These are phyloP conservation scores for Lindbergichthys nudifrons DNA, from an alignment of 2,797 vertebrate species.

Conservation along the genomic window DNA sequence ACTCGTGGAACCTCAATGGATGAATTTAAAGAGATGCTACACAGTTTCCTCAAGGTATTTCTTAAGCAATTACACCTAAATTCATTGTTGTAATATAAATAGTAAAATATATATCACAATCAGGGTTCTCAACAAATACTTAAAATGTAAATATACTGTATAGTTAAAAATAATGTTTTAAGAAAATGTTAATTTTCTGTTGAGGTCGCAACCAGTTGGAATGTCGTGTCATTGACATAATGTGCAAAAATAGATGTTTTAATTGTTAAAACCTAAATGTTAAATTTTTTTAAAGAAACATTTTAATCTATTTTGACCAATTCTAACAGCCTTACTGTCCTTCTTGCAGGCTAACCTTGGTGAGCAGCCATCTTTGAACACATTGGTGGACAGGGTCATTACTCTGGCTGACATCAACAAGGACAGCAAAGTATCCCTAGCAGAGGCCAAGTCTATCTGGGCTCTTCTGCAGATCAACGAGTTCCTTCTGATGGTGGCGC, in stretches of 20 bases:
- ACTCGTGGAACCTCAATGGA: constrained; percentile 96
- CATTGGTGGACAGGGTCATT: constrained; percentile 89
- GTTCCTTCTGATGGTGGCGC: constrained; percentile 93
- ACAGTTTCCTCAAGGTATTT: constrained; percentile 92
- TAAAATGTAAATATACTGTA: too few relatives aligned
- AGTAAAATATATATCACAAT: not conserved
- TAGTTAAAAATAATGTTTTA: too few relatives aligned
- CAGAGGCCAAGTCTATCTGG: constrained; percentile 97
- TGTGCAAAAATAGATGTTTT: too few relatives aligned
- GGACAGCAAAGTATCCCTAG: constrained; percentile 93
- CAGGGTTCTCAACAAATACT: too few relatives aligned
- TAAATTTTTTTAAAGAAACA: too few relatives aligned
- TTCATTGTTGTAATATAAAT: not conserved
- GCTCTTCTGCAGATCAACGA: constrained; percentile 95
- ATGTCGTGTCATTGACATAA: too few relatives aligned
- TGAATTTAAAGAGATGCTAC: constrained; percentile 97
- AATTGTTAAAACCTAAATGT: too few relatives aligned
- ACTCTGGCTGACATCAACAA: constrained; percentile 92
- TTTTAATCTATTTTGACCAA: too few relatives aligned
- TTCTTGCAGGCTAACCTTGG: constrained; percentile 90
- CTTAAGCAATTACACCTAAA: not conserved
- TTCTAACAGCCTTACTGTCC: not conserved
- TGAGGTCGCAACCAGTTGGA: too few relatives aligned
- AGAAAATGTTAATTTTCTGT: too few relatives aligned
- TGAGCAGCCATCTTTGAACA: constrained; percentile 89